phyloP scores from a whole-genome alignment of 1,140 invertebrate species.

The Sitophilus oryzae region DNA sequence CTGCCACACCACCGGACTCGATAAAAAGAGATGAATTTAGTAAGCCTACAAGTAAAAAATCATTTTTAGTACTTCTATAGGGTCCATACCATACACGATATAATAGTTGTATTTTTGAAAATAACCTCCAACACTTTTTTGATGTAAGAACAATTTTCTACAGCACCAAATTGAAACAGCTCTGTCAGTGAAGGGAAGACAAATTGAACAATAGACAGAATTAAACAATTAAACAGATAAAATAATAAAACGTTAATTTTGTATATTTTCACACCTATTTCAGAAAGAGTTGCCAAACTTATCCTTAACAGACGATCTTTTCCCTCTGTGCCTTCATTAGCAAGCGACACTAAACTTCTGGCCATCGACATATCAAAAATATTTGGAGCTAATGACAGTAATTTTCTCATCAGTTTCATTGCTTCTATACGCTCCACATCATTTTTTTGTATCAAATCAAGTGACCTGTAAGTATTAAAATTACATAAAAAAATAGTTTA shows the following conservation, averaged over 20 bases:
- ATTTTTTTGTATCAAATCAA: slow-evolving; percentile 80
- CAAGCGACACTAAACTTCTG: slow-evolving; percentile 73
- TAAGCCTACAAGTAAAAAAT: slow-evolving; percentile 54
- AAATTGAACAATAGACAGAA: too few relatives aligned
- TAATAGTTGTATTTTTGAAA: too few relatives aligned
- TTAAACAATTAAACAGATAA: too few relatives aligned
- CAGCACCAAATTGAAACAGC: too few relatives aligned
- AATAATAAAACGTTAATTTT: too few relatives aligned
- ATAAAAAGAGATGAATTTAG: slow-evolving; percentile 77
- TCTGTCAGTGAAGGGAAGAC: too few relatives aligned
- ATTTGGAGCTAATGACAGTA: slow-evolving; percentile 59
- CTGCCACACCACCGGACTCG: slow-evolving; percentile 73
- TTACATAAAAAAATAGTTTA: background rate
- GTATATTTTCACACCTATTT: slow-evolving; percentile 67
- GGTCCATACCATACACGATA: too few relatives aligned
- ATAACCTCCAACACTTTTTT: too few relatives aligned
- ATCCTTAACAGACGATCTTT: slow-evolving; percentile 73
- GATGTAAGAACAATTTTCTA: too few relatives aligned
- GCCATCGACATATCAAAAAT: slow-evolving; percentile 60
- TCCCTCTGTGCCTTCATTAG: slow-evolving; percentile 70
- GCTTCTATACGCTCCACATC: slow-evolving; percentile 87
- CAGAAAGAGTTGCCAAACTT: slow-evolving; percentile 78
- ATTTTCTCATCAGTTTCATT: slow-evolving; percentile 70
- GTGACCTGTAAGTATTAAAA: slow-evolving; percentile 50
- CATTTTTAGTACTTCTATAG: too few relatives aligned